Conservation (phyloP, 2,797 vertebrate species). For the Otolemur crassicaudatus region DNA sequence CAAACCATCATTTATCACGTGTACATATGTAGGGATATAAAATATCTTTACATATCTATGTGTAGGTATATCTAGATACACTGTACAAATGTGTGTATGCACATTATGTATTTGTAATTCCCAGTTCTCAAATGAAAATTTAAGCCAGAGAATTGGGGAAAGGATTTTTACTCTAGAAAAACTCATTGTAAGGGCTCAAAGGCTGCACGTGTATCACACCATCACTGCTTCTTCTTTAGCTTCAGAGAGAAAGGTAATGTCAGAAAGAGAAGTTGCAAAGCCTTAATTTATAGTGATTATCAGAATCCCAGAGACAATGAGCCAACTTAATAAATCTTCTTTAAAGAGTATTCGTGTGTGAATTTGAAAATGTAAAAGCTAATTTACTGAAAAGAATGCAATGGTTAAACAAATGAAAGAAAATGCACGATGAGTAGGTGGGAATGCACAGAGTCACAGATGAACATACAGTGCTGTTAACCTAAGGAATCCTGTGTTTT, state of each 20-base stretch:
- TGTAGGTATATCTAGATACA: not conserved
- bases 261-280: conserved; percentile 1
- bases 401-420: conserved; percentile 39
- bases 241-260: not conserved
- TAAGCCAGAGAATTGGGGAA: not conserved
- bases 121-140: not conserved
- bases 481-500: not conserved
- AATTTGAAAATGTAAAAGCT: conserved; percentile 49
- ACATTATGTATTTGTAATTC: not conserved
- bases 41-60: not conserved
- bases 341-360: conserved; percentile 48
- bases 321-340: conserved; percentile 36
- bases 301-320: conserved; percentile 34
- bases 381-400: conserved; percentile 60
- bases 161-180: not conserved
- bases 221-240: not conserved
- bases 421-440: not conserved
- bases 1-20: not conserved
- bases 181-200: not conserved
- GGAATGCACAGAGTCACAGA: not conserved
- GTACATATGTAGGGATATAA: not conserved
- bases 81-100: not conserved
- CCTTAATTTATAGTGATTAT: conserved; percentile 50
- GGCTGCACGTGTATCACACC: not conserved
- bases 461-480: not conserved